Conservation (phyloP, 2,797 vertebrate species). For the Rhinophrynus dorsalis region DNA sequence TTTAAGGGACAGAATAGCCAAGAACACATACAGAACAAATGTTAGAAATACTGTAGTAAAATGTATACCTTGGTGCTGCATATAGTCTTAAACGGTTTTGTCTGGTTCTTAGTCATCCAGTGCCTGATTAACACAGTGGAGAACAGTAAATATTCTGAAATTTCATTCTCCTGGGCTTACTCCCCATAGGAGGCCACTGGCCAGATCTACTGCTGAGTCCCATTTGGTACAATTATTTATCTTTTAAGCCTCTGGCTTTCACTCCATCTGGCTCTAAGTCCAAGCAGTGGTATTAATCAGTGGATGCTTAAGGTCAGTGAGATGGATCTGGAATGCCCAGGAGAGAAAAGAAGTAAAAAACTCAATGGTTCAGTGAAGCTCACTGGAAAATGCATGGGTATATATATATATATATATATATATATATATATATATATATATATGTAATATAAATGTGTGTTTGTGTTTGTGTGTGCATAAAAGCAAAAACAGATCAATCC, state of each 20-base stretch:
- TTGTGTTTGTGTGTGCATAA: too few relatives aligned
- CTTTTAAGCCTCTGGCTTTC: slow-evolving; percentile 21
- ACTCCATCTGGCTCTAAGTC: slow-evolving; percentile 24
- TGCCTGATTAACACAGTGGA: background rate
- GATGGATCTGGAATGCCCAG: background rate
- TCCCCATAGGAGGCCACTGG: slow-evolving; percentile 32
- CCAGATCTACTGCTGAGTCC: slow-evolving; percentile 20
- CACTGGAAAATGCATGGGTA: too few relatives aligned
- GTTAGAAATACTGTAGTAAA: too few relatives aligned
- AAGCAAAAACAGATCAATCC: too few relatives aligned
- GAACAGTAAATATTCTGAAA: background rate
- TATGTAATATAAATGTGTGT: too few relatives aligned
- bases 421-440: too few relatives aligned
- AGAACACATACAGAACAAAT: too few relatives aligned
- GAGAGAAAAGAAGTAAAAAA: slow-evolving; percentile 8
- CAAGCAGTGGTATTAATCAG: slow-evolving; percentile 31
- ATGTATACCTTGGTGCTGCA: too few relatives aligned
- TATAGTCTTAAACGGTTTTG: slow-evolving; percentile 2
- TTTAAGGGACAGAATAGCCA: too few relatives aligned
- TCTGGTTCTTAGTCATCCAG: background rate
- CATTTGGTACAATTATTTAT: slow-evolving; percentile 56
- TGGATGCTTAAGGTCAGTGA: slow-evolving; percentile 10
- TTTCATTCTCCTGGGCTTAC: background rate
- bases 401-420: too few relatives aligned
- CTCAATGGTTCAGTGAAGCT: slow-evolving; percentile 7